Evolutionary conservation across 2,888 invertebrate genomes (phyloP).

Genomic region (Octonoba sinensis): DNA sequence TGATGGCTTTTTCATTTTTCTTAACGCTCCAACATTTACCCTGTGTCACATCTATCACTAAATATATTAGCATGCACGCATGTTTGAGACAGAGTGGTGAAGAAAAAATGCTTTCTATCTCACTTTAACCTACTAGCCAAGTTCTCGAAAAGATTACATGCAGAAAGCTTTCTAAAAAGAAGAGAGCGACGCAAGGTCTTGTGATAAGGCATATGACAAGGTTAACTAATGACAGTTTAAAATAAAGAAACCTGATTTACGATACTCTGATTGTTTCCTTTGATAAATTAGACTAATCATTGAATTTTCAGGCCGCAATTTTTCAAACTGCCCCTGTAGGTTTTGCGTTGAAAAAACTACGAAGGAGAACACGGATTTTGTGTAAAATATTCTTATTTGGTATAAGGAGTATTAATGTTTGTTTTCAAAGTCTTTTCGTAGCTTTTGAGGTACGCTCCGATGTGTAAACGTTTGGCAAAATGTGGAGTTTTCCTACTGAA

Average conservation of each 20-base stretch:
- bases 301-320: slow-evolving; percentile 10
- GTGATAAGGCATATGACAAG: slow-evolving; percentile 13
- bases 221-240: slow-evolving; percentile 23
- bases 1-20: no score
- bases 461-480: no score
- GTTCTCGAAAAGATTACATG: slow-evolving; percentile 8
- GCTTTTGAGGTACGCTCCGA: no score
- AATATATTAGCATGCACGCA: no score
- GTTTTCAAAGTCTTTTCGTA: no score
- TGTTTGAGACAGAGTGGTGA: background rate
- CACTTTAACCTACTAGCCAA: slow-evolving; percentile 11
- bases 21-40: no score
- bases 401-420: no score
- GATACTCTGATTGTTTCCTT: slow-evolving; percentile 19
- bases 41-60: no score
- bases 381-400: no score
- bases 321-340: slow-evolving; percentile 15
- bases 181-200: background rate
- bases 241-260: slow-evolving; percentile 20
- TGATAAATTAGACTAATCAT: slow-evolving; percentile 28
- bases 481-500: no score
- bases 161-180: slow-evolving; percentile 2
- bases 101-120: slow-evolving; percentile 6
- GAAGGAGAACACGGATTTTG: no score
- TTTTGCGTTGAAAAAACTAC: background rate